Base-by-base conservation (phyloP, 2,888 invertebrate genomes). In the Erynnis tages region DNA sequence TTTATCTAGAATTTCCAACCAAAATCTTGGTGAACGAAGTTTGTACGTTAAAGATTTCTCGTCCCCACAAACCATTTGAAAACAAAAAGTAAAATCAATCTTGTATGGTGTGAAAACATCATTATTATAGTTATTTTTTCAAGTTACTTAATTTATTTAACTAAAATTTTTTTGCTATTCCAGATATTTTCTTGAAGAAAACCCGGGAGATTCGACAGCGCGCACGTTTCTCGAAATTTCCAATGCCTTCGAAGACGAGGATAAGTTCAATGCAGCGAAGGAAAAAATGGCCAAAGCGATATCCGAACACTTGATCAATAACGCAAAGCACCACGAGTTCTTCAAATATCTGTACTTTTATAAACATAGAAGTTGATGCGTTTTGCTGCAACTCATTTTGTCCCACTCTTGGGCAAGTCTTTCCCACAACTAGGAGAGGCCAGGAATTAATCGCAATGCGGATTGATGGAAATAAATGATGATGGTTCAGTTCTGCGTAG, bases 281-380 rank as follows among this genome's bases (percentile, higher is more conserved):
- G 66, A 73, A 40, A 68, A 63, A 58, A 69, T 75, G 67, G 61
- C 67, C 0, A 66, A 71, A 56, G 67, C 66, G 0, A 80, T 82
- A 10, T 67, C 71, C n/a, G 61, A 67, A 1, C 67, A 79, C 49
- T 54, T 82, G 0, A 57, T 44, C 3, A 54, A 38, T 0, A 63
- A 68, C 17, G 71, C 72, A 0, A 63, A 57, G 34, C 43, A 62
- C 19, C 54, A 53, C 17, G 60, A 68, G 0, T 75, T 62, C 58
- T 76, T 65, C 43, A 80, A 79, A 60, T 82, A 69, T 66, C 54
- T 82, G 16, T 73, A 80, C 57, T 68, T 77, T 54, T 72, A 74
- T 60, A 71, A 69, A 23, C 60, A 68, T 48, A 55, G 50, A 52
- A 4, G 27, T 37, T 21, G 13, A 8, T 23, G 13, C 11, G 13